phyloP scores from a whole-genome alignment of 2,113 vertebrate genomes.

The Gulo gulo region DNA sequence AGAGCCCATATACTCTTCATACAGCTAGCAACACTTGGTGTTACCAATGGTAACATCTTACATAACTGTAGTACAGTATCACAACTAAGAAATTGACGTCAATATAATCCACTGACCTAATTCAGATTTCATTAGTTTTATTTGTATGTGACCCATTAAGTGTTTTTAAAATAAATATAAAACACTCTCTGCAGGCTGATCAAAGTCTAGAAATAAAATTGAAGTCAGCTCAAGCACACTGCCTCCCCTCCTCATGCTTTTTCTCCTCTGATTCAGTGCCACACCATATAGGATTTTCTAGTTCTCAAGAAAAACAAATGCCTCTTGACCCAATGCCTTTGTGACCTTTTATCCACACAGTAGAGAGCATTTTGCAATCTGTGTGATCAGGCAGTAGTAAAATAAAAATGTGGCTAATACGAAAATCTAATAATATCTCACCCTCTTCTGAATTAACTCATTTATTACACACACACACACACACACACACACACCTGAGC shows the following conservation, averaged over 20 bases:
- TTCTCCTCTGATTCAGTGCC: not conserved
- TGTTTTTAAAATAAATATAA: not conserved
- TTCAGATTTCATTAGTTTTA: not conserved
- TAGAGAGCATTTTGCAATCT: not conserved
- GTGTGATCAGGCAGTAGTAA: not conserved
- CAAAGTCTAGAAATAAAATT: not conserved
- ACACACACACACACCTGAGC: not conserved
- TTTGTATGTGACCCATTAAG: not conserved
- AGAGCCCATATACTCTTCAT: not conserved
- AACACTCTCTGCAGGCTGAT: not conserved
- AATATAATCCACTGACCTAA: not conserved
- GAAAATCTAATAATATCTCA: not conserved
- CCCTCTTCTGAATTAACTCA: not conserved
- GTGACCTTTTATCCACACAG: not conserved
- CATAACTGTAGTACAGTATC: not conserved
- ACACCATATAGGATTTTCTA: not conserved
- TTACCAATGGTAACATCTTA: not conserved
- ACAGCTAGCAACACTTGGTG: not conserved
- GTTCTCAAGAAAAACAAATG: not conserved
- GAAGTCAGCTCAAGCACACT: not conserved
- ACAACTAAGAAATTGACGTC: not conserved
- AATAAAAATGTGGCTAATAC: not conserved
- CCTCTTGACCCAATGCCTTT: not conserved
- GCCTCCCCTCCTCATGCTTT: not conserved
- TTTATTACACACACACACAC: not conserved